A percentile compares a stretch with the other conserved stretches of the same genome.
phyloP scores from a whole-genome alignment of 2,888 invertebrate species.

The Epirrhoe alternata region DNA sequence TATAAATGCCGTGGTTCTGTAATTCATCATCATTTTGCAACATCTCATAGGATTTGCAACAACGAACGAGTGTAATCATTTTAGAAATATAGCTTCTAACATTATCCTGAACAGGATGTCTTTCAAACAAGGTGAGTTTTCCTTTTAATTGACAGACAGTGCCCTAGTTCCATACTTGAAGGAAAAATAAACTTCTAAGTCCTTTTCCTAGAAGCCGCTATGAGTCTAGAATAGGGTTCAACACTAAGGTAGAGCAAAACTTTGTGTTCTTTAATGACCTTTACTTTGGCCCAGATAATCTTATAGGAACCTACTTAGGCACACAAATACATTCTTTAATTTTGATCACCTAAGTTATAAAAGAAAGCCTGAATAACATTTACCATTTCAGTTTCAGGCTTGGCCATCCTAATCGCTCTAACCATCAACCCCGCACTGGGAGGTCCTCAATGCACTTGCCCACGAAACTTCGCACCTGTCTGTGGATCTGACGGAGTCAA shows the following conservation, averaged over 20 bases:
- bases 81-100: neutral
- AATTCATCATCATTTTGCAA: constrained; percentile 5
- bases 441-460: constrained; percentile 21
- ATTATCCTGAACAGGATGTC: constrained; percentile 14
- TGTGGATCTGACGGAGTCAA: constrained; percentile 33
- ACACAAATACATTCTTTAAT: no score
- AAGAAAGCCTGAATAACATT: neutral
- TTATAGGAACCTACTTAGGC: no score
- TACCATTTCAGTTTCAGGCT: constrained; percentile 21
- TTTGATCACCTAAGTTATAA: no score
- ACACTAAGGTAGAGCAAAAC: no score
- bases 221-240: no score
- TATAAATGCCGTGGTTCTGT: constrained; percentile 1
- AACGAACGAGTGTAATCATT: neutral
- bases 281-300: no score
- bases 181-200: no score
- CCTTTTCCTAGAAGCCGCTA: no score
- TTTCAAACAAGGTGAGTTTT: constrained; percentile 24
- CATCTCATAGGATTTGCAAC: neutral
- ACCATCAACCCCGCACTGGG: constrained; percentile 8
- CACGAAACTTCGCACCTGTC: constrained; percentile 20
- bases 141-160: no score
- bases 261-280: no score
- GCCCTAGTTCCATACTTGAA: no score
- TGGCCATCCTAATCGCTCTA: constrained; percentile 10